Base-by-base conservation (phyloP, 2,888 invertebrate species). In the Brenthis ino region DNA sequence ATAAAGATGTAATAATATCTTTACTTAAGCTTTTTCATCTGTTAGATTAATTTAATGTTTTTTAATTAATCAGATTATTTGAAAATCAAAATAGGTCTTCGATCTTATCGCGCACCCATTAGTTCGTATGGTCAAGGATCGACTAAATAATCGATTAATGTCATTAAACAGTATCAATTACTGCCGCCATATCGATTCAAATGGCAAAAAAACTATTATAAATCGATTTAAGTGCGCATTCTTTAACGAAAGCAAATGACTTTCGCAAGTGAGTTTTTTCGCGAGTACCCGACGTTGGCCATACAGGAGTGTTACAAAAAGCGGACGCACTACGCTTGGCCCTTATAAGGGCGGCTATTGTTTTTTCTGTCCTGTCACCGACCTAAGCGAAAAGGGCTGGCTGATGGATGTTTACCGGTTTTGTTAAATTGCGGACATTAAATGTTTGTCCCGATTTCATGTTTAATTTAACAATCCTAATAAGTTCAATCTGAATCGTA, bases 271-370 rank as follows among this genome's bases (percentile, higher is more conserved):
- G 64, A 16, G 65, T 70, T 72, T 72, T 74, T 74, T 70, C 67
- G 48, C 67, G 20, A 60, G 57, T 65, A 69, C 67, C 74, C 69
- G 68, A 68, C 67, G 67, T 53, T 63, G 72, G 55, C 74, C 70
- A 72, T 74, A 74, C 74, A 24, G 43, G 55, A 73, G 70, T 37
- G 12, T 43, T 28, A 64, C 51, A 76, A 75, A 74, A 74, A 76
- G 69, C 65, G 69, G 73, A 65, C 65, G 61, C 28, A 53, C 72
- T 28, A 33, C 53, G 47, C 65, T 47, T 11, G 51, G 56, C 37
- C 76, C 76, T 50, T 74, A 75, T 71, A 75, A n/a, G 71, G 74
- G 79, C 79, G 77, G 68, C 84, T 84, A 84, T 88, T 88, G 88
- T 89, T 87, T 88, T 85, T 87, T 78, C 80, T 71, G 20, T 63